These are phyloP conservation scores for Petrolisthes manimaculis DNA, from an alignment of 2,888 invertebrate genomes.

Conservation along the genomic window DNA sequence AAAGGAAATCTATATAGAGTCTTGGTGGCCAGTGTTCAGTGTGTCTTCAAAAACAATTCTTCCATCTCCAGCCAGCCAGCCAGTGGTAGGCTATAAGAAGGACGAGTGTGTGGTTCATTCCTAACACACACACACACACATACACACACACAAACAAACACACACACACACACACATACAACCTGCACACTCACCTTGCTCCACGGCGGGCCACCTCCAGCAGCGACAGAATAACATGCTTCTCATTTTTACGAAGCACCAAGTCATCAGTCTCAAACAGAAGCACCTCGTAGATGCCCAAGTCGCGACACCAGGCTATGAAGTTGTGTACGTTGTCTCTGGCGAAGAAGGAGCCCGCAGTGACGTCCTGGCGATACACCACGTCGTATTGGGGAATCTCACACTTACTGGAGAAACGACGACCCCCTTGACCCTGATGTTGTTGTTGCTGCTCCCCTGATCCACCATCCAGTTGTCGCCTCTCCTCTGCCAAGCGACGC, in stretches of 20 bases:
- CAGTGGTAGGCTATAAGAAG: no score
- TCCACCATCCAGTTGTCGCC: conserved; percentile 77
- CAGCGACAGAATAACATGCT: conserved; percentile 93
- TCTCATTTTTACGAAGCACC: conserved; percentile 94
- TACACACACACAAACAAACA: neutral
- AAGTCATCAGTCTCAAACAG: conserved; percentile 97
- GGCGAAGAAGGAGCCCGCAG: conserved; percentile 75
- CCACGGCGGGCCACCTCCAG: conserved; percentile 94
- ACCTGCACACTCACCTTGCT: conserved; percentile 71
- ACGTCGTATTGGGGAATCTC: conserved; percentile 61
- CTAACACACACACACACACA: neutral
- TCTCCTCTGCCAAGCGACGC: conserved; percentile 82
- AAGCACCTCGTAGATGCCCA: conserved; percentile 90
- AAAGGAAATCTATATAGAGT: no score
- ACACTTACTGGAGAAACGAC: conserved; percentile 63
- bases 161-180: neutral
- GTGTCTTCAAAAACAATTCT: no score
- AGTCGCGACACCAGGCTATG: conserved; percentile 86
- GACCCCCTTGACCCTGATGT: conserved; percentile 50
- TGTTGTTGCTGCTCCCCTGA: conserved; percentile 72
- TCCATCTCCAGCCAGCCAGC: no score
- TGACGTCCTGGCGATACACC: conserved; percentile 54
- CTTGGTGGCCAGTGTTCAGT: no score
- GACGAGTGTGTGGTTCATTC: no score
- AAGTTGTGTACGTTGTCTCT: conserved; percentile 97